Percentiles rank a stretch among this genome's conserved stretches.
phyloP scores from a whole-genome alignment of 2,797 vertebrate genomes.

The Macropus fuliginosus region DNA sequence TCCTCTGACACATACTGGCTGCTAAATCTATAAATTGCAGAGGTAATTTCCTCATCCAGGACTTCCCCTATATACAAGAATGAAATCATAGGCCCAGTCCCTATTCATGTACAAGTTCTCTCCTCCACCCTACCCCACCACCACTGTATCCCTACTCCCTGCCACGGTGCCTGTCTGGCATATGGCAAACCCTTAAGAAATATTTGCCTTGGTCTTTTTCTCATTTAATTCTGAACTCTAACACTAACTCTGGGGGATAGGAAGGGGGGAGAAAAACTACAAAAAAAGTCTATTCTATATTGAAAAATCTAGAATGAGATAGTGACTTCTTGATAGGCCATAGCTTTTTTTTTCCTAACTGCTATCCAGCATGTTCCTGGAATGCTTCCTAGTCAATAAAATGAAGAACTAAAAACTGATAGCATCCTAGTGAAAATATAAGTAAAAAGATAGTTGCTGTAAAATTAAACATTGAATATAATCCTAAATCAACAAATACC shows the following conservation, averaged over 20 bases:
- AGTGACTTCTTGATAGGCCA: neutral
- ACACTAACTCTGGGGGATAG: neutral
- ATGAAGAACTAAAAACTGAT: neutral
- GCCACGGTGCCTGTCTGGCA: neutral
- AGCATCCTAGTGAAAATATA: neutral
- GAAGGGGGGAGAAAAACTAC: neutral
- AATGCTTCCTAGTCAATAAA: slow-evolving; percentile 1
- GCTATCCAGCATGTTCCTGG: neutral
- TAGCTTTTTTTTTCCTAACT: neutral
- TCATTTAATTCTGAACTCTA: neutral
- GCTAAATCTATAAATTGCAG: neutral
- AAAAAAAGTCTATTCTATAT: neutral
- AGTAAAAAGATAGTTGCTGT: neutral
- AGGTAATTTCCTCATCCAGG: neutral
- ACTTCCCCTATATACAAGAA: neutral
- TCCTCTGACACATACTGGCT: neutral
- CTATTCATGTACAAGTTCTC: neutral
- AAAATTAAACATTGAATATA: neutral
- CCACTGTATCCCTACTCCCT: neutral
- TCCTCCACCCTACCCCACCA: neutral
- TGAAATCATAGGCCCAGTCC: neutral
- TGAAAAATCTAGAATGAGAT: neutral
- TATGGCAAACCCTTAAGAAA: neutral
- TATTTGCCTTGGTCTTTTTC: neutral
- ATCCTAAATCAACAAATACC: neutral